Evolutionary conservation across 1,140 invertebrate species (phyloP).

Genomic region (Bombus pascuorum): DNA sequence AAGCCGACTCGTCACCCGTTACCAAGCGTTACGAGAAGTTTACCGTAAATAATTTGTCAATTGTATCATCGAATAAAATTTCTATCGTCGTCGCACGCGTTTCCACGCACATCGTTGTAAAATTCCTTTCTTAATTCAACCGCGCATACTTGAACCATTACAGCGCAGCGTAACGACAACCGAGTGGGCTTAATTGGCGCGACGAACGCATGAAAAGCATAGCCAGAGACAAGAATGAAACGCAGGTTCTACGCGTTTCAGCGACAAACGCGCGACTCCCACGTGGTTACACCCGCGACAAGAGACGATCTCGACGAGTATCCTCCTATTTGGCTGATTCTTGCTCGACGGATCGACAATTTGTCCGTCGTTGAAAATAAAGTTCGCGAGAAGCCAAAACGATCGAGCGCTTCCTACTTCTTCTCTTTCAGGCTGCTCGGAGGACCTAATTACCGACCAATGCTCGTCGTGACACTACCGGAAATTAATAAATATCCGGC

Average conservation of each 20-base stretch:
- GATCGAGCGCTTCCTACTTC: constrained; percentile 3
- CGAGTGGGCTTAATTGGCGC: not conserved
- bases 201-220: not conserved
- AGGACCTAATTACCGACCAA: constrained; percentile 31
- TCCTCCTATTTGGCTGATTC: too few relatives aligned
- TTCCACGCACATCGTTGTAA: not conserved
- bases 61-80: not conserved
- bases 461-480: constrained; percentile 19
- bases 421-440: not conserved
- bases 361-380: not conserved
- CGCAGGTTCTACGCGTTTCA: not conserved
- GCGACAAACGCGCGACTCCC: not conserved
- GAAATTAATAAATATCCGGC: constrained; percentile 68
- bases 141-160: not conserved
- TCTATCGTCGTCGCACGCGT: too few relatives aligned
- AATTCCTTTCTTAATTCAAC: not conserved
- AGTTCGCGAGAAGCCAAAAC: not conserved
- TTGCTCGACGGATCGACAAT: not conserved
- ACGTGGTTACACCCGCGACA: not conserved
- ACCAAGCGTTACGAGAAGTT: too few relatives aligned
- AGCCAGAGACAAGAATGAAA: not conserved
- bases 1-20: too few relatives aligned
- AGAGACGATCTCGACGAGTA: not conserved
- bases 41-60: not conserved
- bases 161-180: not conserved